These are phyloP conservation scores for Trachops cirrhosus DNA, from an alignment of 2,797 vertebrate genomes.

Conservation along the genomic window DNA sequence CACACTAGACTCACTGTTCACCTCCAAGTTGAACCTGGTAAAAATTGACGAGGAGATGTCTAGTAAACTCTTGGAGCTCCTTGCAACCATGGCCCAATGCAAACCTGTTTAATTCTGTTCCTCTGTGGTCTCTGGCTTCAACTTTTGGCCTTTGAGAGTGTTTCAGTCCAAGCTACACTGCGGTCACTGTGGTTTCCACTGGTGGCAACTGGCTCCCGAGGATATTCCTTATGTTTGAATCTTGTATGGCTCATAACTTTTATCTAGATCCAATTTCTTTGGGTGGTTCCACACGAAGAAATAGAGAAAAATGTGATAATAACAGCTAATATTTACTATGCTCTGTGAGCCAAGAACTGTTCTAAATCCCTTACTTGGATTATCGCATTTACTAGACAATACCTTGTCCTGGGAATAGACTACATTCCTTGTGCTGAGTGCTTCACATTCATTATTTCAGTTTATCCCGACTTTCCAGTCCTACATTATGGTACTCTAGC, in stretches of 20 bases:
- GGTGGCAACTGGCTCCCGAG: not conserved
- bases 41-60: not conserved
- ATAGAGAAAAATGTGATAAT: slow-evolving; percentile 21
- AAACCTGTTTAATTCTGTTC: slow-evolving; percentile 13
- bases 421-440: not conserved
- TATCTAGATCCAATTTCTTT: slow-evolving; percentile 13
- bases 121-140: slow-evolving; percentile 1
- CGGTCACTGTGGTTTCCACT: slow-evolving; percentile 13
- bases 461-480: not conserved
- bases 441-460: not conserved
- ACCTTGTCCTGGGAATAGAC: not conserved
- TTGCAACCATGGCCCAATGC: not conserved
- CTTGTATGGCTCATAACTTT: not conserved
- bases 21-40: not conserved
- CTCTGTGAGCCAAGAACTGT: not conserved
- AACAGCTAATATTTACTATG: not conserved
- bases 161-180: slow-evolving; percentile 17
- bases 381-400: not conserved
- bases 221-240: slow-evolving; percentile 37
- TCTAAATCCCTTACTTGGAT: not conserved
- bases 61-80: not conserved
- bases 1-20: not conserved
- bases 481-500: not conserved
- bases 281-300: not conserved
- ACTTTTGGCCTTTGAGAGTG: not conserved